Evolutionary conservation across 2,888 invertebrate species (phyloP).

Genomic region (Dicycla oo): DNA sequence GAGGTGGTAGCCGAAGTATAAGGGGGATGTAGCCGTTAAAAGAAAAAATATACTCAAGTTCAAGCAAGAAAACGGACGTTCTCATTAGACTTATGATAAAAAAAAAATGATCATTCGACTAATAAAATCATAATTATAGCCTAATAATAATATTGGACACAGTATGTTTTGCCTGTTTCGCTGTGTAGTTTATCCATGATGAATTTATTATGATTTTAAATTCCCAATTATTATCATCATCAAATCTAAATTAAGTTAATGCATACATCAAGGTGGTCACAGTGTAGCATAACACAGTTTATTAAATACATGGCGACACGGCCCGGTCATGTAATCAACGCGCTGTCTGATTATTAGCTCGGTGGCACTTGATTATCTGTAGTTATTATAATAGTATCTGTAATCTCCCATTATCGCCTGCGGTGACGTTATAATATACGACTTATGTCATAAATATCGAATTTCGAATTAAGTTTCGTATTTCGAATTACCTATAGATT

Average conservation of each 20-base stretch:
- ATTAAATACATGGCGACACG: slow-evolving; percentile 48
- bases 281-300: slow-evolving; percentile 34
- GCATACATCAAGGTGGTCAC: slow-evolving; percentile 7
- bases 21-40: too few species aligned
- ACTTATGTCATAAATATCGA: slow-evolving; percentile 28
- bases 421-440: slow-evolving; percentile 41
- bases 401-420: slow-evolving; percentile 57
- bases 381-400: slow-evolving; percentile 52
- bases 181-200: background rate
- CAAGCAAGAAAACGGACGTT: too few species aligned
- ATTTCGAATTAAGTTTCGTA: slow-evolving; percentile 31
- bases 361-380: slow-evolving; percentile 58
- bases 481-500: slow-evolving; percentile 25
- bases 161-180: too few species aligned
- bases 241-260: slow-evolving; percentile 29
- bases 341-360: slow-evolving; percentile 55
- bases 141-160: too few species aligned
- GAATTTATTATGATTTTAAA: slow-evolving; percentile 10
- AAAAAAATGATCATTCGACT: too few species aligned
- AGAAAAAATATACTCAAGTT: too few species aligned
- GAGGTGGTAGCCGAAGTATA: too few species aligned
- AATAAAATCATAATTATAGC: too few species aligned
- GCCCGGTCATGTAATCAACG: slow-evolving; percentile 51
- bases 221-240: slow-evolving; percentile 27
- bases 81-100: too few species aligned